Evolutionary conservation across 2,888 invertebrate genomes (phyloP).

Genomic region (Pedicia rivosa): DNA sequence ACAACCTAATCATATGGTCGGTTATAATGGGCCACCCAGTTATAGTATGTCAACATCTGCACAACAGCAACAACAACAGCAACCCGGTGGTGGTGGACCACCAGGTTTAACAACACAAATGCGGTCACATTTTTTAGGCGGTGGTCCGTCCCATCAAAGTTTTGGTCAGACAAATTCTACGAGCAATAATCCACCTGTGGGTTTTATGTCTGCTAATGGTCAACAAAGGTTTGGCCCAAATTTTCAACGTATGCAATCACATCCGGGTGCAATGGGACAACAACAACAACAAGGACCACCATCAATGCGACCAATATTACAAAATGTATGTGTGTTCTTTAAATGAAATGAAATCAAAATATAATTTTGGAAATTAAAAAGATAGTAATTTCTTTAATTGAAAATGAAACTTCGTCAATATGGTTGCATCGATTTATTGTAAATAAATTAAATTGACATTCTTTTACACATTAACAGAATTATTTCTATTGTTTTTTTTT

Average conservation of each 20-base stretch:
- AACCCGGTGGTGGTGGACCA: slow-evolving; percentile 14
- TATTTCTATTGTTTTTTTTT: too few relatives aligned
- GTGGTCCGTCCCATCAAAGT: slow-evolving; percentile 26
- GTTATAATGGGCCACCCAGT: slow-evolving; percentile 19
- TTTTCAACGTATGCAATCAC: slow-evolving; percentile 33
- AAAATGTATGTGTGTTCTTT: slow-evolving; percentile 26
- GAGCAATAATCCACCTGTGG: slow-evolving; percentile 29
- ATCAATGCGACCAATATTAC: slow-evolving; percentile 21
- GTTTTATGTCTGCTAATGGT: slow-evolving; percentile 31
- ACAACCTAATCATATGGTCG: slow-evolving; percentile 22
- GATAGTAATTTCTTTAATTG: too few relatives aligned
- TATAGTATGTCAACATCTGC: slow-evolving; percentile 12
- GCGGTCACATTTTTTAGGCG: slow-evolving; percentile 29
- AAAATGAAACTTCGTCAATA: too few relatives aligned
- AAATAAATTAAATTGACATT: too few relatives aligned
- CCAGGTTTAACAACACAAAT: slow-evolving; percentile 15
- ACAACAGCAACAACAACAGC: slow-evolving; percentile 27
- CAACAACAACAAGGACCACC: slow-evolving; percentile 16
- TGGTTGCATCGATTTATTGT: too few relatives aligned
- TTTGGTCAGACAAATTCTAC: slow-evolving; percentile 27
- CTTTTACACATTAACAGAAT: too few relatives aligned
- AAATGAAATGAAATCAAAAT: too few relatives aligned
- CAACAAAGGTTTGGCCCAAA: slow-evolving; percentile 28
- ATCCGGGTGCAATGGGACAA: slow-evolving; percentile 36
- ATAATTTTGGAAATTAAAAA: too few relatives aligned